Evolutionary conservation across 2,113 vertebrate species (phyloP), one percentile per base, ranked within the genome.

Genomic region (Chionomys nivalis): DNA sequence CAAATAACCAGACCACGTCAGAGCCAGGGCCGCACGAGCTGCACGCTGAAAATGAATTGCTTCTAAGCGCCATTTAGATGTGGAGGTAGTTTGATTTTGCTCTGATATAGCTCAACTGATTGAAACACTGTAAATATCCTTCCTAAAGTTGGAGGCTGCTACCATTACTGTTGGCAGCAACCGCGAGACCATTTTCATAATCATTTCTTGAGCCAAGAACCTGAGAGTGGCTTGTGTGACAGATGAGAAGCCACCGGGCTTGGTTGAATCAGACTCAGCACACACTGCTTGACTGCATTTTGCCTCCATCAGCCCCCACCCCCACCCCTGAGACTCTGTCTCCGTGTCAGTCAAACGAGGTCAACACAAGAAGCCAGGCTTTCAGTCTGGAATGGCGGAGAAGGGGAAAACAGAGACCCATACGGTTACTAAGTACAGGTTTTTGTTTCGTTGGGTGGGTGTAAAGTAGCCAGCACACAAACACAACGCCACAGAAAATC

Each of bases 171-270:
- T 13, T 93, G 97, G 95, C 94, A 97, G 94, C 66, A 55, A 90
- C 96, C 87, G 94, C 68, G 91, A 97, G 98, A 96, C 87, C 55
- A 89, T 98, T 98, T 98, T 98, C 95, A 76, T 96, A 98, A 97
- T 85, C 93, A 97, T 97, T 96, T 97, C n/a, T 97, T 97, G 96
- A 96, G 92, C 89, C 90, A 97, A 93, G 70, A 97, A 97, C 94
- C 73, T 21, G 24, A 94, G 95, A 98, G 88, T 91, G 92, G 72
- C 78, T 96, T 82, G 61, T 88, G 83, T 95, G 97, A 97, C 94
- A 94, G 89, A 97, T 96, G 97, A 97, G 93, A 97, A 82, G 97
- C 61, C 44, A 21, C 39, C 55, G 49, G 31, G 14, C 92, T 96
- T 97, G 95, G 97, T 16, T 97, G 95, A 97, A 97, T 95, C 83